These are phyloP conservation scores for Gymnodraco acuticeps DNA, from an alignment of 2,797 vertebrate genomes.

Conservation along the genomic window DNA sequence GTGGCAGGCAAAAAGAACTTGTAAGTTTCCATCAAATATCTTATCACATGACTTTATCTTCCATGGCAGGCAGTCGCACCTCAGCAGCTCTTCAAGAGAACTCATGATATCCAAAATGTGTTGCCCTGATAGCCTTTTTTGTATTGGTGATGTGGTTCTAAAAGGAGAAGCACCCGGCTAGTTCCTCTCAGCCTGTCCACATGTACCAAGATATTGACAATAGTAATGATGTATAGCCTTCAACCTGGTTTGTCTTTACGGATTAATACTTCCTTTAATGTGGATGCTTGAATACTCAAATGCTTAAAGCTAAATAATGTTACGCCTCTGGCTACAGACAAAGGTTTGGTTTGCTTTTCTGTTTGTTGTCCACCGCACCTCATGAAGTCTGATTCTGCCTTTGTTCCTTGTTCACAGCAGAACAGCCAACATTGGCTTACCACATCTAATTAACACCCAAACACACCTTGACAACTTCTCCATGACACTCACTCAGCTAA, in stretches of 20 bases:
- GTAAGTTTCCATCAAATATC: constrained; percentile 81
- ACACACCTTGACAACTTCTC: constrained; percentile 79
- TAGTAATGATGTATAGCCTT: constrained; percentile 4
- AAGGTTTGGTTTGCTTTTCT: constrained; percentile 45
- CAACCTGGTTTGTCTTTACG: constrained; percentile 29
- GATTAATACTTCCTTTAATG: constrained; percentile 12
- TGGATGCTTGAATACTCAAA: neutral
- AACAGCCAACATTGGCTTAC: constrained; percentile 65
- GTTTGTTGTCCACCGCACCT: constrained; percentile 72
- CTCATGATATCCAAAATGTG: constrained; percentile 25
- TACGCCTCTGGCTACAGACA: constrained; percentile 32
- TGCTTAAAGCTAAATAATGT: constrained; percentile 29
- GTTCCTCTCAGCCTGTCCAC: constrained; percentile 29
- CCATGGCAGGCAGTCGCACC: constrained; percentile 67
- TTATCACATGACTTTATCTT: constrained; percentile 72
- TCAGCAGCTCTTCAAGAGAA: constrained; percentile 56
- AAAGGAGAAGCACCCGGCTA: constrained; percentile 57
- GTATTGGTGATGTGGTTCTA: constrained; percentile 45
- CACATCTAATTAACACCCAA: constrained; percentile 81
- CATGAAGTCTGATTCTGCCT: constrained; percentile 71
- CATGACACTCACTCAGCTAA: constrained; percentile 77
- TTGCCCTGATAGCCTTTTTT: constrained; percentile 17
- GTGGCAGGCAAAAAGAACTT: constrained; percentile 67
- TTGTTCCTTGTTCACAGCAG: constrained; percentile 72
- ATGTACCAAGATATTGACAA: constrained; percentile 33